These are phyloP conservation scores for Poecilia wingei DNA, from an alignment of 2,797 vertebrate genomes.

Conservation along the genomic window DNA sequence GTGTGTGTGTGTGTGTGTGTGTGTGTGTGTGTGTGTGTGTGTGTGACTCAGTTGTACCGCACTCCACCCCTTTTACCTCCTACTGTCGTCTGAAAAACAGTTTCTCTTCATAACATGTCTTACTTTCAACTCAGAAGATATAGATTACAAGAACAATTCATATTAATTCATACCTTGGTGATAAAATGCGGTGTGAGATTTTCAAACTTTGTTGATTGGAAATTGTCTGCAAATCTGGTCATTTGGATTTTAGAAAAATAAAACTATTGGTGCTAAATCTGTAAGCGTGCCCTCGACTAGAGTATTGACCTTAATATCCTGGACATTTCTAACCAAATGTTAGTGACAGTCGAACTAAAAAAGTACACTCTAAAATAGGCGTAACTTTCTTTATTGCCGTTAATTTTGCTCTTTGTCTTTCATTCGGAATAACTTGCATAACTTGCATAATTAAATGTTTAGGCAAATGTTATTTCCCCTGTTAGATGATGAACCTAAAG, in stretches of 20 bases:
- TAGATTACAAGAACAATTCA: neutral
- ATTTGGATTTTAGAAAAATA: neutral
- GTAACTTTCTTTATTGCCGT: neutral
- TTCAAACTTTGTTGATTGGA: neutral
- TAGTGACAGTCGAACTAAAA: neutral
- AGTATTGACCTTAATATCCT: neutral
- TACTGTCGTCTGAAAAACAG: slow-evolving; percentile 9
- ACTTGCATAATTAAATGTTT: neutral
- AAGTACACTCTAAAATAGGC: neutral
- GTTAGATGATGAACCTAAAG: neutral
- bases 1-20: neutral
- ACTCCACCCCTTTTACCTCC: slow-evolving; percentile 45
- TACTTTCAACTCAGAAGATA: neutral
- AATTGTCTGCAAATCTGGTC: neutral
- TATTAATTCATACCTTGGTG: neutral
- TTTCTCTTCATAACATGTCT: slow-evolving; percentile 18
- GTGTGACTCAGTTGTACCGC: slow-evolving; percentile 41
- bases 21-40: slow-evolving; percentile 15
- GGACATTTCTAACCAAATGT: neutral
- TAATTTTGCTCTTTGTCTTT: neutral
- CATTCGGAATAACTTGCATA: neutral
- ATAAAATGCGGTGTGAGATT: neutral
- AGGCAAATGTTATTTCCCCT: neutral
- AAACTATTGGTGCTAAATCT: neutral
- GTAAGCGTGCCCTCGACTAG: neutral